Conservation (phyloP, 2,888 invertebrate genomes). For the Drepanosiphum platanoidis region DNA sequence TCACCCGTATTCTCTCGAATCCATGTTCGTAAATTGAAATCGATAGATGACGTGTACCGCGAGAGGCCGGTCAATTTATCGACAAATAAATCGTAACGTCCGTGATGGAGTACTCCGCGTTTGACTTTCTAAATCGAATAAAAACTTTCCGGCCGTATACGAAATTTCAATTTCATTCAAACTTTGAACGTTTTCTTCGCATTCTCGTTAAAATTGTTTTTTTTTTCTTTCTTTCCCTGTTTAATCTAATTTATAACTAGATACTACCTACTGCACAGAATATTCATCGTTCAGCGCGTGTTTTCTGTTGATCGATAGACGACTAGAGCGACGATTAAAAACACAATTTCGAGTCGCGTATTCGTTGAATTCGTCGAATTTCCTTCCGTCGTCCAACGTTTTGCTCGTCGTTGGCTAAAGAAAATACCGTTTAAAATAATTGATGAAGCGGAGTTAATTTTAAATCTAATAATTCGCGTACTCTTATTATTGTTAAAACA, state of each 20-base stretch:
- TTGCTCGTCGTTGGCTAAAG: background rate
- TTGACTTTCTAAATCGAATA: conserved; percentile 24
- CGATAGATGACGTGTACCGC: no score
- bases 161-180: conserved; percentile 4
- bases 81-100: no score
- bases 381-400: background rate
- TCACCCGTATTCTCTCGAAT: no score
- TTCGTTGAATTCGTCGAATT: background rate
- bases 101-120: no score
- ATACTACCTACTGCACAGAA: background rate
- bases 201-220: conserved; percentile 1
- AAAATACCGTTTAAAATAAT: background rate
- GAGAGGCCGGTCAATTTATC: no score
- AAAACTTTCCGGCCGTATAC: conserved; percentile 9
- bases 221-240: background rate
- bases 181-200: conserved; percentile 2
- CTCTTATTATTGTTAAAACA: no score
- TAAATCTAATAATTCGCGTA: no score
- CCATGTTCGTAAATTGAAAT: no score
- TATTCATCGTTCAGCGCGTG: background rate
- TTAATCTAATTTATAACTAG: background rate
- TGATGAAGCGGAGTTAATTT: background rate
- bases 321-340: background rate
- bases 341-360: background rate
- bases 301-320: conserved; percentile 8